A percentile compares a stretch with the other conserved stretches of the same genome.
Evolutionary conservation across 2,888 invertebrate genomes (phyloP).

Genomic region (Lepidochitona cinerea): DNA sequence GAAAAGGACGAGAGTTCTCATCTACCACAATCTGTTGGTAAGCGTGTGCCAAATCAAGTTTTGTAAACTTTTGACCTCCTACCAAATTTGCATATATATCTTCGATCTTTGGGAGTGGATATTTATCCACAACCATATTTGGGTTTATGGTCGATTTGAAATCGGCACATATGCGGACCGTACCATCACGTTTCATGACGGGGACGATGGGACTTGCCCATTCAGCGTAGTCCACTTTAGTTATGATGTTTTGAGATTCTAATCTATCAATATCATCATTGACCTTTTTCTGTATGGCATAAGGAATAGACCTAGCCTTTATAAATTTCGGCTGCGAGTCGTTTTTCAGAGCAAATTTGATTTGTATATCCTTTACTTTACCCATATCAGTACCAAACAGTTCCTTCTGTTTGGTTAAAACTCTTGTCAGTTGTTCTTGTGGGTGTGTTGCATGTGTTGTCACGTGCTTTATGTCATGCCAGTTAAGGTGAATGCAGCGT

Average conservation of each 20-base stretch:
- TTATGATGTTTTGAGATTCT: constrained; percentile 20
- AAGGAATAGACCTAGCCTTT: neutral
- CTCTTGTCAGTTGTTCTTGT: neutral
- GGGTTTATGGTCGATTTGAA: constrained; percentile 28
- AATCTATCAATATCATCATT: constrained; percentile 17
- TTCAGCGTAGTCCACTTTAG: constrained; percentile 26
- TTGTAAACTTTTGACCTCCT: neutral
- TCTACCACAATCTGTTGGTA: constrained; percentile 31
- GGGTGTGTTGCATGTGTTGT: neutral
- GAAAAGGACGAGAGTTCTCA: constrained; percentile 22
- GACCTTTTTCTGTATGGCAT: constrained; percentile 24
- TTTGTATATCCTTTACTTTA: neutral
- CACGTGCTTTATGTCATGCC: neutral
- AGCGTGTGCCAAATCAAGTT: constrained; percentile 38
- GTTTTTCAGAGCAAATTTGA: neutral
- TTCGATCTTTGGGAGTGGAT: constrained; percentile 26
- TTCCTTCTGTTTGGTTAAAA: neutral
- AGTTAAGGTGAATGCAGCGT: constrained; percentile 13
- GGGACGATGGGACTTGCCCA: constrained; percentile 48
- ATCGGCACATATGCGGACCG: constrained; percentile 29
- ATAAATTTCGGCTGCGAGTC: neutral
- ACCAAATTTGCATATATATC: constrained; percentile 12
- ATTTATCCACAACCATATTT: constrained; percentile 12
- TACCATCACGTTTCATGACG: constrained; percentile 35
- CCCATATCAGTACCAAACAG: neutral